These are phyloP conservation scores for Caenorhabditis latens DNA, from an alignment of 1,140 invertebrate species.

Conservation along the genomic window DNA sequence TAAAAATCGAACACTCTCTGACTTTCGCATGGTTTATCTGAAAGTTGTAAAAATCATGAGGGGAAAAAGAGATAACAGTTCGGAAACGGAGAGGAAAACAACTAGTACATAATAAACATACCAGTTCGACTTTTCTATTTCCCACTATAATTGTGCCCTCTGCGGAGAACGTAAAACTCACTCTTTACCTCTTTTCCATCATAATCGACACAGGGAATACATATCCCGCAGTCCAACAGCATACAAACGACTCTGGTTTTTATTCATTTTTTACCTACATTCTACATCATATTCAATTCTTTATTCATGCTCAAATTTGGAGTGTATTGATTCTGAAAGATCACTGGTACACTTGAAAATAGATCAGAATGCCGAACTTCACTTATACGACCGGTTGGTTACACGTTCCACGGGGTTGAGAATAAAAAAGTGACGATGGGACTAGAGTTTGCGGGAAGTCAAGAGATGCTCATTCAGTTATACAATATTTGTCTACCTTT, in stretches of 20 bases:
- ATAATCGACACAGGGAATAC: slow-evolving; percentile 39
- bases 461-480: slow-evolving; percentile 55
- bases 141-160: neutral
- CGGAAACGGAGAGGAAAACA: neutral
- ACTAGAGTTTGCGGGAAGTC: slow-evolving; percentile 50
- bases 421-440: slow-evolving; percentile 18
- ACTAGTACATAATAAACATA: slow-evolving; percentile 47
- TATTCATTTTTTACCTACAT: neutral
- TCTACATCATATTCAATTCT: neutral
- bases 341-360: neutral
- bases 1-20: neutral
- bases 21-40: slow-evolving; percentile 2
- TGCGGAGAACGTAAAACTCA: slow-evolving; percentile 39
- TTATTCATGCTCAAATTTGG: slow-evolving; percentile 41
- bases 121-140: slow-evolving; percentile 37
- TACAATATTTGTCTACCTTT: slow-evolving; percentile 56
- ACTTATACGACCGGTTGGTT: slow-evolving; percentile 44
- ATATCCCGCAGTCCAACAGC: slow-evolving; percentile 7
- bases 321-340: neutral
- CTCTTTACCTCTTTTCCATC: neutral
- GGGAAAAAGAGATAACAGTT: neutral
- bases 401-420: neutral
- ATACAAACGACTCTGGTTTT: slow-evolving; percentile 12
- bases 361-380: slow-evolving; percentile 26
- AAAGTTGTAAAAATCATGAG: slow-evolving; percentile 16